A percentile compares a stretch with the other conserved stretches of the same genome.
Conservation (phyloP, 2,888 invertebrate genomes). For the Torymus auratus region DNA sequence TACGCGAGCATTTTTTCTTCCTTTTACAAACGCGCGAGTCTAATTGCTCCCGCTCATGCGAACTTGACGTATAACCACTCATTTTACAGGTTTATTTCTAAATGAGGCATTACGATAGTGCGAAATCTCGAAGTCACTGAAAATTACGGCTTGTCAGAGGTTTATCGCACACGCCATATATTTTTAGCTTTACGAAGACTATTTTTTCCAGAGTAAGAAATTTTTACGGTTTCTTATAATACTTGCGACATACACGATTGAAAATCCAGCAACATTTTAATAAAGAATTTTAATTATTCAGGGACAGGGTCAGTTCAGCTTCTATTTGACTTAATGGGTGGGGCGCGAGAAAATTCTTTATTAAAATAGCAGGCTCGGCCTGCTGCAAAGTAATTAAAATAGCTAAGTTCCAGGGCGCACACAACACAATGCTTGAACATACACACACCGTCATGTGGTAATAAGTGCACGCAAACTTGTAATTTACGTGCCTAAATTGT, state of each 20-base stretch:
- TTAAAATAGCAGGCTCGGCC: conserved; percentile 52
- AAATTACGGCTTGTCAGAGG: not conserved
- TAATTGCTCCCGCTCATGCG: conserved; percentile 51
- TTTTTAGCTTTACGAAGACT: too few relatives aligned
- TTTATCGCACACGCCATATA: not conserved
- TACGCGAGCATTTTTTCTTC: conserved; percentile 22
- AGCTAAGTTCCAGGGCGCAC: conserved; percentile 27
- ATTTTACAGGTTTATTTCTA: conserved; percentile 35
- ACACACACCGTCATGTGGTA: not conserved
- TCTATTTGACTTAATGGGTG: conserved; percentile 29
- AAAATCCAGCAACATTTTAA: conserved; percentile 5
- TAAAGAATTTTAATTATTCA: conserved; percentile 45
- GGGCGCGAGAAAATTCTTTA: conserved; percentile 50
- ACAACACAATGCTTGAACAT: not conserved
- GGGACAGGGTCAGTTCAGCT: conserved; percentile 2
- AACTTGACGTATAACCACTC: conserved; percentile 33
- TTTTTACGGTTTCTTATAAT: too few relatives aligned
- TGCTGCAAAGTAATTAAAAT: conserved; percentile 56
- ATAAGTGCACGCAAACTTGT: conserved; percentile 51
- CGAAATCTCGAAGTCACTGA: not conserved
- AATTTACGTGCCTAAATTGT: conserved; percentile 53
- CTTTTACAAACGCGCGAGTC: conserved; percentile 12
- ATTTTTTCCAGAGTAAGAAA: too few relatives aligned
- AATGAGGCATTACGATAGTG: conserved; percentile 16
- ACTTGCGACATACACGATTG: not conserved